phyloP scores from a whole-genome alignment of 2,113 vertebrate genomes.

The Urocynchramus pylzowi region DNA sequence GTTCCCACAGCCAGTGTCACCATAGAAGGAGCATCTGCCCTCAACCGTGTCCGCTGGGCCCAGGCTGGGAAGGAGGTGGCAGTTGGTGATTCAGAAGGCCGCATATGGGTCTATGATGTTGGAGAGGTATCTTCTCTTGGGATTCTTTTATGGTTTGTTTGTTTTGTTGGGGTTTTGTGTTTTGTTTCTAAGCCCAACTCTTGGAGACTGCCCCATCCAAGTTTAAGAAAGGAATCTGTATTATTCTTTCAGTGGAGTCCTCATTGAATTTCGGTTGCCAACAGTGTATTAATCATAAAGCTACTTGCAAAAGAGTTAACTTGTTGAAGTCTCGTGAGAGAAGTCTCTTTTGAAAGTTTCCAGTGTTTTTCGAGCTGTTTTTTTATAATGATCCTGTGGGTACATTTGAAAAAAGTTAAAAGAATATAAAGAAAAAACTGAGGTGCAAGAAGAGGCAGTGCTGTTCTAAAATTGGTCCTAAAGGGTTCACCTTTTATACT shows the following conservation, averaged over 20 bases:
- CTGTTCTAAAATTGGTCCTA: background rate
- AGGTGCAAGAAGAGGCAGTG: background rate
- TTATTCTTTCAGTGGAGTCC: background rate
- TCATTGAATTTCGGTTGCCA: background rate
- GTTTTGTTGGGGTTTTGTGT: background rate
- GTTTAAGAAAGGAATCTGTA: background rate
- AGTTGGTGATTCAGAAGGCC: constrained; percentile 95
- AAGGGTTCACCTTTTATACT: background rate
- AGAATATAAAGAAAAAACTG: background rate
- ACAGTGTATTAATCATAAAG: background rate
- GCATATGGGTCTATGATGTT: constrained; percentile 96
- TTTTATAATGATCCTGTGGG: background rate
- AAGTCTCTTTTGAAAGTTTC: background rate
- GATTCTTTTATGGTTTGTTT: background rate
- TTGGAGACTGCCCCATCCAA: background rate
- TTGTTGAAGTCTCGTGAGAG: background rate
- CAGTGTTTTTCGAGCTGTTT: background rate
- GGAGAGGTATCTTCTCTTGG: constrained; percentile 84
- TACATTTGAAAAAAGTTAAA: background rate
- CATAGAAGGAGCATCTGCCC: constrained; percentile 90
- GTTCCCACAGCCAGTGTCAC: constrained; percentile 94
- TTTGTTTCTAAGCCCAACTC: background rate
- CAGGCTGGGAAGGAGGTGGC: constrained; percentile 93
- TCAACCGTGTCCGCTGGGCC: constrained; percentile 95
- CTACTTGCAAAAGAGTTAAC: background rate